Base-by-base conservation (phyloP, 2,888 invertebrate species). In the Parapristionchus giblindavisi region DNA sequence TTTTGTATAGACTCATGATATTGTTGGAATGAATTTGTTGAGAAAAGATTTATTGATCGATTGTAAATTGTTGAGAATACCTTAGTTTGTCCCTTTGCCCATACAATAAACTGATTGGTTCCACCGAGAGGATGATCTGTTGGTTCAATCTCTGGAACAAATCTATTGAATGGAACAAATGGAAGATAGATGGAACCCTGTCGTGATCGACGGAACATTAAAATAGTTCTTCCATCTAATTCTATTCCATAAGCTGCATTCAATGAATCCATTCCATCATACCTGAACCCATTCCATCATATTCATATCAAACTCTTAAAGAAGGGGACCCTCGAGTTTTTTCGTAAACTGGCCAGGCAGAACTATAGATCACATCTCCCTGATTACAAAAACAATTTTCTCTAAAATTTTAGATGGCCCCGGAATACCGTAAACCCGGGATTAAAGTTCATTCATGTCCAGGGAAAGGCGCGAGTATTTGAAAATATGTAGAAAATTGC, bases 41-140 rank as follows among this genome's bases (percentile, higher is more conserved):
- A 34, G 34, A 5, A 14, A 34, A n/a, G 54, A 54, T n/a, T 54
- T 54, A 24, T 27, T 54, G n/a, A 21, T n/a, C 29, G 54, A 27
- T 1, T 24, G 5, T 11, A 29, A 11, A 2, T 14, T 54, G 8
- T 8, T 36, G 63, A 38, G 40, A 36, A 21, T 58, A 79, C 77
- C 56, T 76, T 75, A 48, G 73, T 77, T 40, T 84, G 83, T 24
- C 85, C 86, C 65, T 87, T 87, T 17, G 87, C 83, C 81, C 85
- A 85, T 34, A 83, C 78, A 14, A 83, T 80, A 38, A 83, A 77
- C 14, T 84, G 76, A 34, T 79, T 77, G 29, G 83, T 81, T 0
- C 87, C 87, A 17, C 87, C 87, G 8, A 87, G 75, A 27, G 87
- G 87, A 63, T 87, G 87, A 54, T 87, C 87, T 1, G 86, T 82